These are phyloP conservation scores for Emmelina monodactyla DNA, from an alignment of 2,888 invertebrate genomes.

Conservation along the genomic window DNA sequence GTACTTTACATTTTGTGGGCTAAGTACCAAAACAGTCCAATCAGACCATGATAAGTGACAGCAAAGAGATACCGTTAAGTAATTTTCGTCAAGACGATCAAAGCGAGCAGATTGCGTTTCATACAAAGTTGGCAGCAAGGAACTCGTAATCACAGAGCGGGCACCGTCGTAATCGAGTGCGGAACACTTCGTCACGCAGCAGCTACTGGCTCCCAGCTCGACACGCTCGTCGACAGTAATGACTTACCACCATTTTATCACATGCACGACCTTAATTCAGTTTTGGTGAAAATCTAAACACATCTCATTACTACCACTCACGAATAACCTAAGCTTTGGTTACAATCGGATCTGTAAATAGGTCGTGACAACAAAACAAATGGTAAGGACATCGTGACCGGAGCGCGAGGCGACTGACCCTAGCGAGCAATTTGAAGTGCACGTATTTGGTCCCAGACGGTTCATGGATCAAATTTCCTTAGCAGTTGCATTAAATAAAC, in stretches of 20 bases:
- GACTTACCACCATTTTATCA: slow-evolving; percentile 22
- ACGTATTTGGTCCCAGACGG: slow-evolving; percentile 34
- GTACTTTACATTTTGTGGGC: no score
- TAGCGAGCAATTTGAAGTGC: slow-evolving; percentile 30
- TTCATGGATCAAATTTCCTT: no score
- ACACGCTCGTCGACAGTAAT: slow-evolving; percentile 26
- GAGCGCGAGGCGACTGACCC: slow-evolving; percentile 48
- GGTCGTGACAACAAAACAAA: slow-evolving; percentile 46
- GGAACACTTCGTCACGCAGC: slow-evolving; percentile 30
- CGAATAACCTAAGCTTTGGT: no score
- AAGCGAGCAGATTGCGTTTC: slow-evolving; percentile 3
- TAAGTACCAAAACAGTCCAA: no score
- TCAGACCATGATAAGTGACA: slow-evolving; percentile 17
- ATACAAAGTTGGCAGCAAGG: slow-evolving; percentile 1
- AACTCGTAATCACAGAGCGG: slow-evolving; percentile 22
- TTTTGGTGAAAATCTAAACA: no score
- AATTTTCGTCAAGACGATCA: slow-evolving; percentile 28
- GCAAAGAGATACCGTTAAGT: slow-evolving; percentile 31
- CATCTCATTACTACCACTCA: no score
- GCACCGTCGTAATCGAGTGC: slow-evolving; percentile 27
- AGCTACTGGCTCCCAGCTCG: slow-evolving; percentile 21
- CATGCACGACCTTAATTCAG: no score
- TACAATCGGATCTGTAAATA: slow-evolving; percentile 51
- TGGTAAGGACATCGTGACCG: slow-evolving; percentile 48
- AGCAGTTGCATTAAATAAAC: no score